Conservation (phyloP, 2,797 vertebrate species). For the Poeciliopsis turneri region DNA sequence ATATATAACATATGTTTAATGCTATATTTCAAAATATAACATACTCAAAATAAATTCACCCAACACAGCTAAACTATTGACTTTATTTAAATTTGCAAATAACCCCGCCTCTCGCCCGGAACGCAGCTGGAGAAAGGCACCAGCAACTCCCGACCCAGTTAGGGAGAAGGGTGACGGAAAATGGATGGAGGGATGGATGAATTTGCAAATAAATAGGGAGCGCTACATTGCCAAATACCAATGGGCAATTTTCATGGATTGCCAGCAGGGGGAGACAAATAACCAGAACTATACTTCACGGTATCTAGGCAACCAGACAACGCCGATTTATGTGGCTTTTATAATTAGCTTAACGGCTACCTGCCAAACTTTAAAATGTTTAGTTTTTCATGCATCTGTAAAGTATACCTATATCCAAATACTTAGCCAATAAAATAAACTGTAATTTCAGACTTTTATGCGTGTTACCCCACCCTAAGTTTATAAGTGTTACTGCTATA, state of each 20-base stretch:
- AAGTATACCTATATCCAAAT: neutral
- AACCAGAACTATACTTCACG: constrained; percentile 1
- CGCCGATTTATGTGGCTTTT: constrained; percentile 23
- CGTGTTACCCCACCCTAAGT: neutral
- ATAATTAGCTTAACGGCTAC: constrained; percentile 16
- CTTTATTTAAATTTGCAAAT: neutral
- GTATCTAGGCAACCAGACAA: constrained; percentile 65
- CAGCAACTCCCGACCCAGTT: no score
- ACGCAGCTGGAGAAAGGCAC: no score
- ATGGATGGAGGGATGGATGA: no score
- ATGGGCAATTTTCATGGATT: no score
- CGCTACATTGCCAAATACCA: neutral
- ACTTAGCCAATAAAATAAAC: neutral
- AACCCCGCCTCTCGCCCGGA: no score
- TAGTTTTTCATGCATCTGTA: no score
- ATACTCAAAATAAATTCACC: neutral
- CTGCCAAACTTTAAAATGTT: neutral
- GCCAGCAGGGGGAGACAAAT: constrained; percentile 63
- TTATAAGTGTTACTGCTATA: neutral
- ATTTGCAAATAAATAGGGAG: neutral
- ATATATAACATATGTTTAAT: no score
- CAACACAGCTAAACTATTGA: neutral
- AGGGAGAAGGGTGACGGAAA: no score
- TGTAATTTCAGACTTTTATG: neutral
- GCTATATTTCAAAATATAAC: neutral